A percentile compares a stretch with the other conserved stretches of the same genome.
Evolutionary conservation across 2,888 invertebrate genomes (phyloP).

Genomic region (Phalangium opilio): DNA sequence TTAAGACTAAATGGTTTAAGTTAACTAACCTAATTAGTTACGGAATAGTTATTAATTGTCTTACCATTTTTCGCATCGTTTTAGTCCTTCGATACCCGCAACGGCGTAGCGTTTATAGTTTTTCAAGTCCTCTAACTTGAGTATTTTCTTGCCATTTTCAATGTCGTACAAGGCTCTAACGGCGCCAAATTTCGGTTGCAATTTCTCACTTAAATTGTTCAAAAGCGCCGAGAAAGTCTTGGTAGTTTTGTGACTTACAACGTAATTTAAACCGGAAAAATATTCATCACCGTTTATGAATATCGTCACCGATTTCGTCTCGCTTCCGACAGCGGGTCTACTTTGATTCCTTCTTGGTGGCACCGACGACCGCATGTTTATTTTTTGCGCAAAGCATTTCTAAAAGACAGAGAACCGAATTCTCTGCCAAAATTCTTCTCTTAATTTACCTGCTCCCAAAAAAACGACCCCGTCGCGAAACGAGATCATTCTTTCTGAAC

Average conservation of each 20-base stretch:
- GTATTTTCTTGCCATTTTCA: constrained; percentile 13
- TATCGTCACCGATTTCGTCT: constrained; percentile 19
- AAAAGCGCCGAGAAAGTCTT: constrained; percentile 19
- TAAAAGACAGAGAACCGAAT: too few relatives aligned
- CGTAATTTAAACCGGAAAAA: constrained; percentile 14
- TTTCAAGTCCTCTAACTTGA: constrained; percentile 15
- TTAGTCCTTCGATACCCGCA: constrained; percentile 18
- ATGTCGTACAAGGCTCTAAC: constrained; percentile 19
- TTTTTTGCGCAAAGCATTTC: too few relatives aligned
- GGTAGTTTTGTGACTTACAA: constrained; percentile 16
- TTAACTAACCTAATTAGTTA: too few relatives aligned
- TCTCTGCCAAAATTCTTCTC: too few relatives aligned
- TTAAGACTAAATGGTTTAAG: too few relatives aligned
- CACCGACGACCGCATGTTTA: too few relatives aligned
- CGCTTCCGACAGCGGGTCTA: not conserved
- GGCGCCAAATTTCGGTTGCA: constrained; percentile 20
- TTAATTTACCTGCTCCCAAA: too few relatives aligned
- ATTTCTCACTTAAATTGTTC: constrained; percentile 18
- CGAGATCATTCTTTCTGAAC: too few relatives aligned
- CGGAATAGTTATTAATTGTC: constrained; percentile 1
- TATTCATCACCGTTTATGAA: constrained; percentile 19
- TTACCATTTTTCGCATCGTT: constrained; percentile 13
- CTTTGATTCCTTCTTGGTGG: too few relatives aligned
- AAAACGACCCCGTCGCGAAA: too few relatives aligned
- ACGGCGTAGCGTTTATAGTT: constrained; percentile 18